These are phyloP conservation scores for Phainopepla nitens DNA, from an alignment of 2,113 vertebrate genomes.

Conservation along the genomic window DNA sequence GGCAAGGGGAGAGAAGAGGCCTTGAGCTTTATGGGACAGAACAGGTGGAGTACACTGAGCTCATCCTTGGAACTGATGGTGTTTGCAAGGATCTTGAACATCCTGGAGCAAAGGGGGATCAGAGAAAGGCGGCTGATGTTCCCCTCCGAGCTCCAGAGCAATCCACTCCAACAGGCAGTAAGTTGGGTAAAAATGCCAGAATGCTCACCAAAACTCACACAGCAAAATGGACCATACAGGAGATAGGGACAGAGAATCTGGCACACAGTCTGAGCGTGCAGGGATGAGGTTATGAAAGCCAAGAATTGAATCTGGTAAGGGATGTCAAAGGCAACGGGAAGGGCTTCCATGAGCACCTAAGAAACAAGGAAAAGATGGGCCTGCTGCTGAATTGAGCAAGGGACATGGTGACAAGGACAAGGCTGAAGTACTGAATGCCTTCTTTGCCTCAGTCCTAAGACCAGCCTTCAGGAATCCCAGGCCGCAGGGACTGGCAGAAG, in stretches of 20 bases:
- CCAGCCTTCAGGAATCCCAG: neutral
- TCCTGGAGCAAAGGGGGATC: neutral
- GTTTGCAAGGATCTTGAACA: neutral
- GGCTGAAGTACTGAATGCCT: neutral
- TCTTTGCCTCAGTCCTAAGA: neutral
- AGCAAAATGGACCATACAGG: neutral
- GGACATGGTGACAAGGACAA: neutral
- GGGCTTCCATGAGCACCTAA: neutral
- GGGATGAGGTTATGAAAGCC: neutral
- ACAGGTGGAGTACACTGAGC: neutral
- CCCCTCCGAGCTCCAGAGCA: neutral
- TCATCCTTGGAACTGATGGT: neutral
- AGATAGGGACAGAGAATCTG: neutral
- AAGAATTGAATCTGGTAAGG: neutral
- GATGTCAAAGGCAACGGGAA: neutral
- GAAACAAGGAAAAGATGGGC: neutral
- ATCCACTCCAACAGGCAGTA: neutral
- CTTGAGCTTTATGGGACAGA: neutral
- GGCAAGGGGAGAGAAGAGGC: fast-evolving
- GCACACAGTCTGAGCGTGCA: neutral
- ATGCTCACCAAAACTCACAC: neutral
- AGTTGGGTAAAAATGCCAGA: neutral
- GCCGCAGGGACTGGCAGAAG: neutral
- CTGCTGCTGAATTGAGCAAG: neutral
- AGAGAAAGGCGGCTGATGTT: neutral